phyloP scores from a whole-genome alignment of 2,113 vertebrate genomes.

The Lepus americanus region DNA sequence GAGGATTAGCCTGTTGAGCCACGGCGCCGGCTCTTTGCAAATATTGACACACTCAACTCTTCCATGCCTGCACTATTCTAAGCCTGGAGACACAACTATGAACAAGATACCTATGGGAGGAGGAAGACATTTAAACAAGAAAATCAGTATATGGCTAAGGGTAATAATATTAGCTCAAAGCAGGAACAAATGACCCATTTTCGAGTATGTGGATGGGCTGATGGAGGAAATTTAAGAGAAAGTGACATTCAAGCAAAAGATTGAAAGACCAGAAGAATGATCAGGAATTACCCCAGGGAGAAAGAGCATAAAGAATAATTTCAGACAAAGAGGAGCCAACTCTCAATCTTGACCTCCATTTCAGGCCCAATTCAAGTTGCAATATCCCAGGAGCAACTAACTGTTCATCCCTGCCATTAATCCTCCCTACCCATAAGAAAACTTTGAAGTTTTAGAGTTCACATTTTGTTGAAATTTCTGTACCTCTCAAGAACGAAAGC shows the following conservation, averaged over 20 bases:
- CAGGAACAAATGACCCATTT: background rate
- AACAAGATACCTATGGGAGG: background rate
- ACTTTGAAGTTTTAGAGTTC: background rate
- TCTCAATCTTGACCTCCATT: background rate
- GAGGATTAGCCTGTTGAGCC: too few relatives aligned
- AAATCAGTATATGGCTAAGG: background rate
- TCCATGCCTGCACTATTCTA: background rate
- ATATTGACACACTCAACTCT: background rate
- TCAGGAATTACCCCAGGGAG: background rate
- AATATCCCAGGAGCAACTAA: constrained; percentile 11
- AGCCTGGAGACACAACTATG: background rate
- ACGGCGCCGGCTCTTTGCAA: constrained; percentile 17
- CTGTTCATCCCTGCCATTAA: background rate
- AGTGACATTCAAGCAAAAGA: constrained; percentile 1
- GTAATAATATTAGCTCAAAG: constrained; percentile 8
- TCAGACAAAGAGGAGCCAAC: constrained; percentile 1
- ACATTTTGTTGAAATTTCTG: constrained; percentile 28
- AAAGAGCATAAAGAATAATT: background rate
- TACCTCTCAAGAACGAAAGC: background rate
- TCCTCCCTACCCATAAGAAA: background rate
- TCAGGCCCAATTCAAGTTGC: background rate
- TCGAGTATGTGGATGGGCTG: background rate
- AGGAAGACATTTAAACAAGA: background rate
- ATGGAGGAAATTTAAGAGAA: background rate
- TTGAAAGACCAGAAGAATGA: background rate